A percentile compares a stretch with the other conserved stretches of the same genome.
Evolutionary conservation across 2,888 invertebrate species (phyloP).

Genomic region (Conomelus anceps): DNA sequence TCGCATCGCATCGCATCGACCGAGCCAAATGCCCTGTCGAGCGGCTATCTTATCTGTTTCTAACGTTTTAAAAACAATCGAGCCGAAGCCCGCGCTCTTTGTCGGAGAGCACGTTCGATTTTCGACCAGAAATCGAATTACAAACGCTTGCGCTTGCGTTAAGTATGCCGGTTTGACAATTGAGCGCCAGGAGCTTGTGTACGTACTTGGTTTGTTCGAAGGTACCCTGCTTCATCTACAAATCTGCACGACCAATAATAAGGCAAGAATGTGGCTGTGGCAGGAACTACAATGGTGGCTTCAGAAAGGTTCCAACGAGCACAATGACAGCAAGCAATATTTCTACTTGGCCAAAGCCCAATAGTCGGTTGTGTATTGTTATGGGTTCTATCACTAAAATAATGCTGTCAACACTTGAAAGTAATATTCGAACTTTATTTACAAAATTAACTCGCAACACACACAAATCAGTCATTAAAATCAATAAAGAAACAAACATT

Average conservation of each 20-base stretch:
- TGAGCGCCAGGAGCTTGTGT: background rate
- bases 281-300: too few species aligned
- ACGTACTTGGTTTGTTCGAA: background rate
- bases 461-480: too few species aligned
- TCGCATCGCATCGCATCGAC: background rate
- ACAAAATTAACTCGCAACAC: too few species aligned
- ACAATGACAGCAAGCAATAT: too few species aligned
- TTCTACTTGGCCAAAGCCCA: too few species aligned
- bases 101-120: background rate
- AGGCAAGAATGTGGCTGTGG: background rate
- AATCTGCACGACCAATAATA: background rate
- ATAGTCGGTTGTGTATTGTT: too few species aligned
- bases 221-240: background rate
- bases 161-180: background rate
- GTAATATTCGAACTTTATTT: too few species aligned
- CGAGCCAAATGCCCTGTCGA: background rate
- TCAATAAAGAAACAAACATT: too few species aligned
- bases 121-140: background rate
- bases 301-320: too few species aligned
- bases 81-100: background rate
- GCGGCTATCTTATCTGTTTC: background rate
- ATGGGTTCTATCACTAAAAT: too few species aligned
- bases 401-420: too few species aligned
- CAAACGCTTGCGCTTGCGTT: background rate
- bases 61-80: background rate